Evolutionary conservation across 2,888 invertebrate genomes (phyloP), one percentile per base, ranked within the genome.

Genomic region (Ptilodon capucinus): DNA sequence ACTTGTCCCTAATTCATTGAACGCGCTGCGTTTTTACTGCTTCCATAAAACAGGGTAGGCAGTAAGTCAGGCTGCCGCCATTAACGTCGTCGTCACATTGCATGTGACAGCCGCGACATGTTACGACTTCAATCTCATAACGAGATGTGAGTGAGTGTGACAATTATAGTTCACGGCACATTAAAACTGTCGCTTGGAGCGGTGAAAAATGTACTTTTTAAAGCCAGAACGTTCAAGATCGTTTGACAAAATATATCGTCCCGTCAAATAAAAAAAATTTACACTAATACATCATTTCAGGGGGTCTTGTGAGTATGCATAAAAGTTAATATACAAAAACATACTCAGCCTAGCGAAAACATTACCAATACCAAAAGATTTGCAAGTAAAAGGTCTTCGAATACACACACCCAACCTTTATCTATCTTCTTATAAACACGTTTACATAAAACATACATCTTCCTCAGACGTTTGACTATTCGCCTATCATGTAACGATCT

Each of bases 11-110:
- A 57, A 53, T 62, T 57, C 56, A 51, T 38, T 6, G 38, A 13
- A 48, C 23, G 36, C 48, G 63, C 62, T 62, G 59, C 54, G 46
- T 53, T 62, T 64, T 64, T 65, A 64, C 25, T 49, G 46, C 45
- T 40, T 30, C 14, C 11, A 25, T 40, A 28, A 25, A 39, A 42
- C 34, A 38, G 18, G 5, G 44, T 25, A 39, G 39, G 21, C 39
- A 11, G 5, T 19, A 21, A 17, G 17, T 36, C 23, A 5, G 21
- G 28, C 11, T 48, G 47, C 39, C 19, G 41, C 48, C 48, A 36
- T 54, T 51, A 51, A 46, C 43, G 9, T 30, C 38, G 44, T n/a
- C 43, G 16, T n/a, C n/a, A 21, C 46, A 41, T 46, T 38, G n/a
- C n/a, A 19, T 38, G 38, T 38, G 38, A 38, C 38, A 38, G 19